phyloP scores from a whole-genome alignment of 1,140 invertebrate genomes.

The Hestina assimilis region DNA sequence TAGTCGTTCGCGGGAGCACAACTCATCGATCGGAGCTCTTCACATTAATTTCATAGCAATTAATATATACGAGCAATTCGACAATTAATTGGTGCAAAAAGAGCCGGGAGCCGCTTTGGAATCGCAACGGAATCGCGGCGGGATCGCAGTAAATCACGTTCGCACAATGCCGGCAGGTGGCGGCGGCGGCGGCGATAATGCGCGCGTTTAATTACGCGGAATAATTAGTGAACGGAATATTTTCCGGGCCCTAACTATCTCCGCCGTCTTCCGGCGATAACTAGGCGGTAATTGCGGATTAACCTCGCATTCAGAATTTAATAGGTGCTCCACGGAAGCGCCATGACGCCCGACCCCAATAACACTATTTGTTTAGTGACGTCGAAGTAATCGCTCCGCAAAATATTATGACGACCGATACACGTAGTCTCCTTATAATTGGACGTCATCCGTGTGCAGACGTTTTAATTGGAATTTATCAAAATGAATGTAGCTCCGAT shows the following conservation, averaged over 20 bases:
- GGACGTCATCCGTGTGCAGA: slow-evolving; percentile 18
- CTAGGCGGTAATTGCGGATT: slow-evolving; percentile 77
- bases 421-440: slow-evolving; percentile 24
- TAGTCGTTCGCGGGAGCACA: slow-evolving; percentile 32
- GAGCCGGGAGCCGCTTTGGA: slow-evolving; percentile 58
- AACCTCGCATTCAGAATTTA: slow-evolving; percentile 76
- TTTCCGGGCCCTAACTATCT: slow-evolving; percentile 77
- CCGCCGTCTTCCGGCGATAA: slow-evolving; percentile 76
- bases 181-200: slow-evolving; percentile 72
- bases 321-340: slow-evolving; percentile 65
- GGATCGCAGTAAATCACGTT: slow-evolving; percentile 72
- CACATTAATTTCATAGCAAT: slow-evolving; percentile 71
- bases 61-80: slow-evolving; percentile 72
- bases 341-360: slow-evolving; percentile 52
- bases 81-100: slow-evolving; percentile 77
- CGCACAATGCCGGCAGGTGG: slow-evolving; percentile 74
- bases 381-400: slow-evolving; percentile 65
- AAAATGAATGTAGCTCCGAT: slow-evolving; percentile 32
- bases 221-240: slow-evolving; percentile 78
- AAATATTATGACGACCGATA: slow-evolving; percentile 37
- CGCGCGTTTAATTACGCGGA: slow-evolving; percentile 77
- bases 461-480: slow-evolving; percentile 37
- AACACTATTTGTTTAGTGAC: slow-evolving; percentile 67
- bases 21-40: slow-evolving; percentile 50
- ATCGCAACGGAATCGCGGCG: slow-evolving; percentile 64